These are phyloP conservation scores for Notolabrus celidotus DNA, from an alignment of 2,797 vertebrate genomes.

Conservation along the genomic window DNA sequence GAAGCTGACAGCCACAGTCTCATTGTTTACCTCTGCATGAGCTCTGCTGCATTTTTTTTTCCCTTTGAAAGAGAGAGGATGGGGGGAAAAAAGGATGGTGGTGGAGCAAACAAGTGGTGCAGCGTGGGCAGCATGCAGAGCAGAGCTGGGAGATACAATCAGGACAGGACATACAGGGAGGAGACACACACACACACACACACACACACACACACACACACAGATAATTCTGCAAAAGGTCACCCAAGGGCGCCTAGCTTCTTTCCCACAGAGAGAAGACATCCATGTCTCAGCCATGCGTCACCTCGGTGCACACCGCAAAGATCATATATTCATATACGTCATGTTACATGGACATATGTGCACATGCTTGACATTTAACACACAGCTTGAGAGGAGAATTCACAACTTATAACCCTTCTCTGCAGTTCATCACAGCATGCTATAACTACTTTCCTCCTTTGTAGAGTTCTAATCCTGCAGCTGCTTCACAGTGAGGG, in stretches of 20 bases:
- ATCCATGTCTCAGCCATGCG: conserved; percentile 30
- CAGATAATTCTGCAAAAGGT: conserved; percentile 64
- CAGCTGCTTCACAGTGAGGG: conserved; percentile 14
- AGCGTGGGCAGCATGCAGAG: conserved; percentile 62
- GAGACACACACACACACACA: conserved; percentile 28
- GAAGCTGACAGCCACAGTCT: conserved; percentile 43
- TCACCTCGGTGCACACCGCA: conserved; percentile 33
- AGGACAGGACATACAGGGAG: conserved; percentile 50
- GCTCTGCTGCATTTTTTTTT: conserved; percentile 35
- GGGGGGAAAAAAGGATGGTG: not conserved
- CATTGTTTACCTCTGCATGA: conserved; percentile 41
- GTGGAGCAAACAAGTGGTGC: conserved; percentile 56
- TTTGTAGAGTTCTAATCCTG: not conserved
- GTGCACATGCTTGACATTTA: conserved; percentile 5
- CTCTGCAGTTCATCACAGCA: not conserved
- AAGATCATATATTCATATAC: not conserved
- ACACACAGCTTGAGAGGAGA: not conserved
- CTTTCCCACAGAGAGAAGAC: conserved; percentile 25
- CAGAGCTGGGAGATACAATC: conserved; percentile 65
- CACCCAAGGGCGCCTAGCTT: conserved; percentile 49
- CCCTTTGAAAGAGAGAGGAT: conserved; percentile 13
- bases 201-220: no score
- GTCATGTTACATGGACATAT: not conserved
- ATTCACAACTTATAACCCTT: not conserved
- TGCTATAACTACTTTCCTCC: not conserved